Base-by-base conservation (phyloP, 2,797 vertebrate genomes). In the Eleutherodactylus coqui region DNA sequence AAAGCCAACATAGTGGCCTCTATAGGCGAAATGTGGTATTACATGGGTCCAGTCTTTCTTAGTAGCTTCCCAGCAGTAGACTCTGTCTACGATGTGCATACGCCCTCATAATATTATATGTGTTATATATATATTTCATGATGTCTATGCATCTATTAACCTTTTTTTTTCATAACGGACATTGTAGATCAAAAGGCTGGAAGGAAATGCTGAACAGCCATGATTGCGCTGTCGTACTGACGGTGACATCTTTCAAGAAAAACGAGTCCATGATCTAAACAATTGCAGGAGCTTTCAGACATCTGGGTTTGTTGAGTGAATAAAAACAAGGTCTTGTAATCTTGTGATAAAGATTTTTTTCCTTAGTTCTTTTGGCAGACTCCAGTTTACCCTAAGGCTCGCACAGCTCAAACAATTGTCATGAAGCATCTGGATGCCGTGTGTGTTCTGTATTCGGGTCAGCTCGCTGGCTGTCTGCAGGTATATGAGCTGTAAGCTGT, bases 381-480 rank as follows among this genome's bases (percentile, higher is more conserved):
- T 60, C 17, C 38, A 43, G 78, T 87, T 70, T 64, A 83, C 73
- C 85, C 85, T 73, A 62, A 83, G 85, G 85, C 85, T 55, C 32
- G 14, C 17, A 24, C 81, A 73, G 85, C 75, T 76, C 38, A 69
- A 78, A 83, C 73, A 70, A 83, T 83, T 77, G 85, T 87, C 75
- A 83, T 77, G 75, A 78, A 62, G 76, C 80, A 87, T 87, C 85
- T 87, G 85, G 80, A 58, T 55, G 36, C 85, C 85, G 27, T 87
- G 62, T 87, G 85, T 72, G 75, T 45, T 77, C 45, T 86, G 32
- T 69, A 34, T 70, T 41, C 51, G 60, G 58, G 34, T 34, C 36
- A 49, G 75, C 36, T 29, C 43, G 45, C 36, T 32, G 47, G 36
- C 41, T 64, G 75, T 77, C 58, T 78, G 49, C 77, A 78, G 73